A percentile compares a stretch with the other conserved stretches of the same genome.
These are phyloP conservation scores for Nannoperca obscura DNA, from an alignment of 2,797 vertebrate genomes.

Conservation along the genomic window DNA sequence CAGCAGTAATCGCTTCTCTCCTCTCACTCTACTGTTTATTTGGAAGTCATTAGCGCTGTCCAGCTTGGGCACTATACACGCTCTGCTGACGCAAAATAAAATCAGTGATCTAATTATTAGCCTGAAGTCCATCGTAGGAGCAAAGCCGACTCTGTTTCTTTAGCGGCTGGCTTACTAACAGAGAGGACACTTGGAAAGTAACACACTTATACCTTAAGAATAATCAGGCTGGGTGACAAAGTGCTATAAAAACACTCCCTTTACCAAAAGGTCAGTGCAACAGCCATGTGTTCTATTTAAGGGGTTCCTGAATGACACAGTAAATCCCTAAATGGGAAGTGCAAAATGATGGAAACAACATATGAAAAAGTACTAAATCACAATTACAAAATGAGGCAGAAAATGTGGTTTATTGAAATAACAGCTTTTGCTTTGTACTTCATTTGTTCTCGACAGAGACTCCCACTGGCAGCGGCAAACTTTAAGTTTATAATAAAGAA, in stretches of 20 bases:
- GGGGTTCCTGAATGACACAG: background rate
- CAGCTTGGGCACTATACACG: conserved; percentile 18
- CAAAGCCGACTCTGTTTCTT: conserved; percentile 7
- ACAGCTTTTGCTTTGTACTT: background rate
- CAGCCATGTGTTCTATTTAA: conserved; percentile 13
- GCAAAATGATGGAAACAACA: conserved; percentile 9
- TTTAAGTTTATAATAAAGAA: background rate
- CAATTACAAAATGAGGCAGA: background rate
- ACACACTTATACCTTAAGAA: conserved; percentile 23
- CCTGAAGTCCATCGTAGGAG: conserved; percentile 29
- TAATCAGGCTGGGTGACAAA: conserved; percentile 37
- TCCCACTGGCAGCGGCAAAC: background rate
- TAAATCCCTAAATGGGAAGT: conserved; percentile 4
- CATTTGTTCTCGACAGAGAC: background rate
- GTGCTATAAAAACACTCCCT: conserved; percentile 25
- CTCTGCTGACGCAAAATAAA: conserved; percentile 45
- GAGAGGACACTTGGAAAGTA: conserved; percentile 21
- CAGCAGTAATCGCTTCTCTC: conserved; percentile 53
- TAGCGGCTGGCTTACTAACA: conserved; percentile 22
- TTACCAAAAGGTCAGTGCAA: conserved; percentile 19
- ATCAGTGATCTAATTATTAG: conserved; percentile 64
- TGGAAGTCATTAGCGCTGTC: conserved; percentile 69
- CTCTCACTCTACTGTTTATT: conserved; percentile 69
- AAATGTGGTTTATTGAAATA: background rate
- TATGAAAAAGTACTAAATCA: background rate